phyloP scores from a whole-genome alignment of 1,140 invertebrate genomes.

The Meloidogyne chitwoodi region DNA sequence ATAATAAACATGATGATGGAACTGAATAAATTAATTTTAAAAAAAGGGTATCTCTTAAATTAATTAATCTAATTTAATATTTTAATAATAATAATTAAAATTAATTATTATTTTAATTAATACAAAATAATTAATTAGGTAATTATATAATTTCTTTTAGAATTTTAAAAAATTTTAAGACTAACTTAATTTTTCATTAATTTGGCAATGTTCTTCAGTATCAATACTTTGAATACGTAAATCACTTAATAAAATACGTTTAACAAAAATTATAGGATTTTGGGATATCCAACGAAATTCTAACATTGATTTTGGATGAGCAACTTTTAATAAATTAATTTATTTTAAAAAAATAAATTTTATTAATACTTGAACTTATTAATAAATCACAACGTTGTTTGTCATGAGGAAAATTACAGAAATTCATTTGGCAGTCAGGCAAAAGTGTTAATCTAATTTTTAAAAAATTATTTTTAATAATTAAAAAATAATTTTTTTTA shows the following conservation, averaged over 20 bases:
- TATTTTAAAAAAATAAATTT: background rate
- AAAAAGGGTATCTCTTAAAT: no score
- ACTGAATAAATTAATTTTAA: slow-evolving; percentile 35
- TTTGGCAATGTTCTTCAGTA: slow-evolving; percentile 36
- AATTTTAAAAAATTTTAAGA: slow-evolving; percentile 1
- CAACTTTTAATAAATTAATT: slow-evolving; percentile 42
- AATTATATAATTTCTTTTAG: no score
- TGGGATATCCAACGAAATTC: slow-evolving; percentile 44
- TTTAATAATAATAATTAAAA: no score
- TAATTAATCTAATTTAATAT: no score
- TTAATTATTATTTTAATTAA: no score
- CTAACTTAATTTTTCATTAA: slow-evolving; percentile 55
- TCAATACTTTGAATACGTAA: slow-evolving; percentile 43
- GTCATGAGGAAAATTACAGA: slow-evolving; percentile 56
- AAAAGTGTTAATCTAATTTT: slow-evolving; percentile 32
- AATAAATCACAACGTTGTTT: slow-evolving; percentile 50
- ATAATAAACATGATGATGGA: slow-evolving; percentile 50
- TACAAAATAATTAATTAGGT: no score
- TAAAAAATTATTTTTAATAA: background rate
- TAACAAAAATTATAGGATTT: slow-evolving; percentile 43
- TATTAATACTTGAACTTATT: slow-evolving; percentile 52
- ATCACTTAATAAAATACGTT: slow-evolving; percentile 46
- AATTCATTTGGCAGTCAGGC: slow-evolving; percentile 53
- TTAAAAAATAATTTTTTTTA: slow-evolving; percentile 13
- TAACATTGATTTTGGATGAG: slow-evolving; percentile 49